Evolutionary conservation across 2,888 invertebrate species (phyloP).

Genomic region (Pyrgus malvae): DNA sequence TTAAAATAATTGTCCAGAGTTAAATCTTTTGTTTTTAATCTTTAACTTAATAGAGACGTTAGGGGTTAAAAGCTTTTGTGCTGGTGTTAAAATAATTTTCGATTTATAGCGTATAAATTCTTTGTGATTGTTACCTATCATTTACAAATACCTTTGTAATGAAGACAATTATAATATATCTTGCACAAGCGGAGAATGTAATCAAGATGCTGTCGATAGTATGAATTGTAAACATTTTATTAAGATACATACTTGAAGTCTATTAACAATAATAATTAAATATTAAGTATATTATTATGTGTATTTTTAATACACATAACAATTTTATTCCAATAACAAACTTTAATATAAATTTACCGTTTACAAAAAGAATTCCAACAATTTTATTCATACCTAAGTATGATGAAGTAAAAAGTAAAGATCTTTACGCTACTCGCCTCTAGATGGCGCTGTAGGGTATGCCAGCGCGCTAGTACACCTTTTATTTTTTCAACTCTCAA

Average conservation of each 20-base stretch:
- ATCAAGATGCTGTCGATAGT: too few species aligned
- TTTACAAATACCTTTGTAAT: constrained; percentile 12
- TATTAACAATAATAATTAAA: neutral
- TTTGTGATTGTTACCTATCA: constrained; percentile 9
- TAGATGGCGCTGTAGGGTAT: constrained; percentile 55
- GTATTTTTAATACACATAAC: too few species aligned
- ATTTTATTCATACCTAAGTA: neutral
- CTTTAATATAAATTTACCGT: neutral
- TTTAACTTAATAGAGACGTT: constrained; percentile 47
- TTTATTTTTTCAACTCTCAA: too few species aligned
- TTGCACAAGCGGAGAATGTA: neutral
- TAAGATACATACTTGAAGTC: too few species aligned
- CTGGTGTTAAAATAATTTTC: constrained; percentile 37
- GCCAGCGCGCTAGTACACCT: too few species aligned
- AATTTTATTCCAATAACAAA: neutral
- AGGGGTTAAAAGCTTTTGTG: constrained; percentile 35
- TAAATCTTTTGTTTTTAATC: constrained; percentile 24
- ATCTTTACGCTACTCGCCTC: constrained; percentile 50
- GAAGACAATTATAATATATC: constrained; percentile 2
- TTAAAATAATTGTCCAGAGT: constrained; percentile 42
- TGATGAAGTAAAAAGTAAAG: neutral
- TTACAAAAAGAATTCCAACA: neutral
- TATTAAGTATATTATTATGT: too few species aligned
- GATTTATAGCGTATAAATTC: constrained; percentile 35
- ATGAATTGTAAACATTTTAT: too few species aligned